A percentile compares a stretch with the other conserved stretches of the same genome.
Evolutionary conservation across 2,888 invertebrate species (phyloP).

Genomic region (Bembecia ichneumoniformis): DNA sequence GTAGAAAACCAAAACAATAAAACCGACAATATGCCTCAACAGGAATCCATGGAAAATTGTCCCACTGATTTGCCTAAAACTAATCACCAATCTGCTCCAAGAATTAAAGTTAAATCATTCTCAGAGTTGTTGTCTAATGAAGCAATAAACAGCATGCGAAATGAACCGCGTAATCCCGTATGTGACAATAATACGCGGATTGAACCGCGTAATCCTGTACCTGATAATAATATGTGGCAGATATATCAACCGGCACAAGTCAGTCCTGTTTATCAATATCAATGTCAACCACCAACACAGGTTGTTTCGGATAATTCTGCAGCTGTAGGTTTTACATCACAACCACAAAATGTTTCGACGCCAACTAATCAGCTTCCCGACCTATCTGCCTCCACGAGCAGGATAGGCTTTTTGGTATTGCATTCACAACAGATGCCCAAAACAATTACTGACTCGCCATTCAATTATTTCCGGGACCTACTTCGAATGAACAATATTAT

Average conservation of each 20-base stretch:
- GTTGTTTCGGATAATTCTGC: background rate
- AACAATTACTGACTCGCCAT: constrained; percentile 42
- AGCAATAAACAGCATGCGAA: background rate
- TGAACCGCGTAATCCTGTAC: background rate
- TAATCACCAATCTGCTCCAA: constrained; percentile 21
- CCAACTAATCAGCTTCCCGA: no score
- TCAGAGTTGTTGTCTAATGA: constrained; percentile 47
- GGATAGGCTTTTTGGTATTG: constrained; percentile 26
- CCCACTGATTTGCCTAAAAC: background rate
- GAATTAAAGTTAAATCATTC: constrained; percentile 56
- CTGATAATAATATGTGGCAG: background rate
- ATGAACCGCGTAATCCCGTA: background rate
- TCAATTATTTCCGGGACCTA: constrained; percentile 40
- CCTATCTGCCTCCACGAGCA: background rate
- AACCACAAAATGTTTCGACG: background rate
- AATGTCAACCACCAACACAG: no score
- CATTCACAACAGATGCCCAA: constrained; percentile 47
- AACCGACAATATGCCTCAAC: background rate
- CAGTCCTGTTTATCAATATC: no score
- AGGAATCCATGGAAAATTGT: background rate
- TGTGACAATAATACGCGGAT: background rate
- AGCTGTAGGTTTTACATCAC: background rate
- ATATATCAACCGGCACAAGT: no score
- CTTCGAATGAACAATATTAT: constrained; percentile 34
- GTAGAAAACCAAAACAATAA: background rate